Conservation (phyloP, 1,140 invertebrate genomes). For the Drosophila mayri region DNA sequence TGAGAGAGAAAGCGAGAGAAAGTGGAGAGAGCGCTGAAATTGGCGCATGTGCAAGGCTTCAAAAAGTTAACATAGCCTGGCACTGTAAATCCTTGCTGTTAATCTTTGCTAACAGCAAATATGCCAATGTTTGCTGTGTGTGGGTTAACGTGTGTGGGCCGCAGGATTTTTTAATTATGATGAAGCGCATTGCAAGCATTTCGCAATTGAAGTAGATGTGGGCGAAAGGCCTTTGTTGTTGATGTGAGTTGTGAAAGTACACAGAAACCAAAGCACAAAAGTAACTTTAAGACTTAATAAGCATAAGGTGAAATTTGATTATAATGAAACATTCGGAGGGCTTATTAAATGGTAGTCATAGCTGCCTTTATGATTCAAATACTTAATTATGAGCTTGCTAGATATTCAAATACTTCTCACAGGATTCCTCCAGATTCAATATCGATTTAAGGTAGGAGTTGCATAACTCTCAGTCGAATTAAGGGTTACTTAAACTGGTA, state of each 20-base stretch:
- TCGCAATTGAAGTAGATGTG: constrained; percentile 63
- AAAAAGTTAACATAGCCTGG: not conserved
- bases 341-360: not conserved
- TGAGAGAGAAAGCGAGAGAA: not conserved
- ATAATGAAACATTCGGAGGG: not conserved
- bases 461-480: not conserved
- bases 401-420: not conserved
- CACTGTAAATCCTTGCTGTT: constrained; percentile 5
- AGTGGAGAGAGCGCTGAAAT: not conserved
- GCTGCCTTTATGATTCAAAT: not conserved
- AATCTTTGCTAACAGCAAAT: not conserved
- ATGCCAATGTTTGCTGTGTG: constrained; percentile 20
- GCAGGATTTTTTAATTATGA: constrained; percentile 66
- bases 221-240: constrained; percentile 38
- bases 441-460: not conserved
- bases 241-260: constrained; percentile 14
- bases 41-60: constrained; percentile 28
- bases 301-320: not conserved
- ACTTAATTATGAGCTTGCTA: not conserved
- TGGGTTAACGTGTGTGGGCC: constrained; percentile 11
- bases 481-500: not conserved
- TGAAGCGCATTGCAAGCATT: constrained; percentile 55
- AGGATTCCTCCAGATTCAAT: no score
- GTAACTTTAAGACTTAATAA: not conserved
- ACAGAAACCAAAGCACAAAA: constrained; percentile 5